Evolutionary conservation across 2,797 vertebrate species (phyloP).

Genomic region (Chelmon rostratus): DNA sequence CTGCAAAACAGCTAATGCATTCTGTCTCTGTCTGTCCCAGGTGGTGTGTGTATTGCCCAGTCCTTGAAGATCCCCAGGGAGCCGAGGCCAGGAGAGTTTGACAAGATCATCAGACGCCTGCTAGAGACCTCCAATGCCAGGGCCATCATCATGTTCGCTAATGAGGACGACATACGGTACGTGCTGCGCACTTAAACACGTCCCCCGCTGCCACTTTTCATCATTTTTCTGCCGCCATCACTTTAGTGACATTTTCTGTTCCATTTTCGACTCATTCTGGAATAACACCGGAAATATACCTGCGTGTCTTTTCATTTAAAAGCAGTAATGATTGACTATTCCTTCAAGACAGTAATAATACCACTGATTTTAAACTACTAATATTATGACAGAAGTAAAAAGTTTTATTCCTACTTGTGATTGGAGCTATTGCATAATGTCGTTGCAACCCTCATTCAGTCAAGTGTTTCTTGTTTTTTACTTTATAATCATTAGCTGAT

Average conservation of each 20-base stretch:
- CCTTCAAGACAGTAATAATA: not conserved
- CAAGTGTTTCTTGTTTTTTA: not conserved
- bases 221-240: not conserved
- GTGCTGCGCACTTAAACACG: slow-evolving; percentile 29
- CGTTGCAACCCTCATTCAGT: not conserved
- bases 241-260: not conserved
- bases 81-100: slow-evolving; percentile 91
- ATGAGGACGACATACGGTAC: slow-evolving; percentile 95
- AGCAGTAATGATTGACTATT: not conserved
- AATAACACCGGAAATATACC: not conserved
- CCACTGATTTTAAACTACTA: not conserved
- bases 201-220: not conserved
- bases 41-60: slow-evolving; percentile 95
- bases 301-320: not conserved
- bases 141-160: slow-evolving; percentile 93
- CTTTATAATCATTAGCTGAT: not conserved
- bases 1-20: slow-evolving; percentile 28
- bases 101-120: slow-evolving; percentile 92
- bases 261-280: not conserved
- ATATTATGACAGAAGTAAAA: not conserved
- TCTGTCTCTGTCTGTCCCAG: slow-evolving; percentile 69
- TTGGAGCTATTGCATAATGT: not conserved
- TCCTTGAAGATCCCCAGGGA: slow-evolving; percentile 96
- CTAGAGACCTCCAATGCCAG: slow-evolving; percentile 95
- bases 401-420: not conserved